Base-by-base conservation (phyloP, 1,140 invertebrate genomes). In the Orius insidiosus region DNA sequence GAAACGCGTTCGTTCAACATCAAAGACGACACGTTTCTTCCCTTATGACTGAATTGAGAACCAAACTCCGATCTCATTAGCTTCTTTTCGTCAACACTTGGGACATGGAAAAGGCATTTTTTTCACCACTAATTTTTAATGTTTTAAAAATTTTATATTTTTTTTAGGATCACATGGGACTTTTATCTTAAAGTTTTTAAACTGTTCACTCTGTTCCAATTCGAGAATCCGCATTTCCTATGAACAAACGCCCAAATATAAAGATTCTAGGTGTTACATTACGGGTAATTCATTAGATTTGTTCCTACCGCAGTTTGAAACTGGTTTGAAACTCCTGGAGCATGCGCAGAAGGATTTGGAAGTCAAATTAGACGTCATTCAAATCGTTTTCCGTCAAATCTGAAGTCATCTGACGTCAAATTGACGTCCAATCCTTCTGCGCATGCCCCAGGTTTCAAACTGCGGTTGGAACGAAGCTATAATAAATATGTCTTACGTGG, bases 11-110 rank as follows among this genome's bases (percentile, higher is more conserved):
- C 24, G 24, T 24, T 24, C 24, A 40, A 40, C 16, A 30, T 43
- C 5, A 18, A 43, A 30, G 24, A 32, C 19, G 41, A 43, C 18
- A 43, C 24, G 41, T 43, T n/a, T 43, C 41, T 11, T 43, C 24
- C 10, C 41, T 43, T 31, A 9, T 43, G 41, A 30, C 19, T 18
- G 14, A n/a, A n/a, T n/a, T 43, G 18, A 18, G 41, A 31, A 10
- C 10, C 24, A 11, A 43, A 43, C 30, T 43, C 41, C 7, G 18
- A 43, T 5, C 18, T 43, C 10, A n/a, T 43, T 11, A n/a, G 31
- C 10, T 15, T 30, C 9, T 43, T 43, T 43, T 43, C 24, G n/a
- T 18, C 41, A 24, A 43, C 19, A 30, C 31, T 24, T 43, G 41
- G 41, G 14, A 31, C 41, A n/a, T 43, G 7, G 18, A 43, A 16